A percentile compares a stretch with the other conserved stretches of the same genome.
Evolutionary conservation across 2,797 vertebrate species (phyloP).

Genomic region (Podarcis siculus): DNA sequence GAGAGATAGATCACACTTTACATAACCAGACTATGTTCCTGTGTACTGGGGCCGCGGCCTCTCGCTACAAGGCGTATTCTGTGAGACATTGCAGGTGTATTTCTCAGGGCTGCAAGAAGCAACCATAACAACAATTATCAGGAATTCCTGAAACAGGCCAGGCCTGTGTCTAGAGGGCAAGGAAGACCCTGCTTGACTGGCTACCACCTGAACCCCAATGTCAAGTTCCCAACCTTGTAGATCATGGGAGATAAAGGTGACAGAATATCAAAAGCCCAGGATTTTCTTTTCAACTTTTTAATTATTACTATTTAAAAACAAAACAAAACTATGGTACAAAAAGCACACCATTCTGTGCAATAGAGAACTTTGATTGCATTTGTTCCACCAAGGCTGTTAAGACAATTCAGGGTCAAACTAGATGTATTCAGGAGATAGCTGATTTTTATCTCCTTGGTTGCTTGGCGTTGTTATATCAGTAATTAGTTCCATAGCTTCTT

Average conservation of each 20-base stretch:
- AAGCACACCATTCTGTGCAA: background rate
- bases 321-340: background rate
- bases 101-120: conserved; percentile 55
- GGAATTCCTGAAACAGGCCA: conserved; percentile 63
- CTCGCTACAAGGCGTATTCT: conserved; percentile 43
- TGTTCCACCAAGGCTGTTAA: background rate
- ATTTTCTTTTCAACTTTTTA: background rate
- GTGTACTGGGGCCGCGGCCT: conserved; percentile 11
- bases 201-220: conserved; percentile 65
- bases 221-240: conserved; percentile 64
- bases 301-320: background rate
- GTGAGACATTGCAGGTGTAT: conserved; percentile 66
- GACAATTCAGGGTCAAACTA: background rate
- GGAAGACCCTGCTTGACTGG: conserved; percentile 62
- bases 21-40: conserved; percentile 35
- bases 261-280: conserved; percentile 44
- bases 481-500: background rate
- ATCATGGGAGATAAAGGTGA: conserved; percentile 38
- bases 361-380: background rate
- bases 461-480: background rate
- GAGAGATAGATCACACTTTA: conserved; percentile 38
- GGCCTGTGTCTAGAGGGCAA: conserved; percentile 55
- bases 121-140: conserved; percentile 42
- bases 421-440: background rate
- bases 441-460: background rate